phyloP scores from a whole-genome alignment of 1,140 invertebrate genomes.

The Trypoxylus dichotomus region DNA sequence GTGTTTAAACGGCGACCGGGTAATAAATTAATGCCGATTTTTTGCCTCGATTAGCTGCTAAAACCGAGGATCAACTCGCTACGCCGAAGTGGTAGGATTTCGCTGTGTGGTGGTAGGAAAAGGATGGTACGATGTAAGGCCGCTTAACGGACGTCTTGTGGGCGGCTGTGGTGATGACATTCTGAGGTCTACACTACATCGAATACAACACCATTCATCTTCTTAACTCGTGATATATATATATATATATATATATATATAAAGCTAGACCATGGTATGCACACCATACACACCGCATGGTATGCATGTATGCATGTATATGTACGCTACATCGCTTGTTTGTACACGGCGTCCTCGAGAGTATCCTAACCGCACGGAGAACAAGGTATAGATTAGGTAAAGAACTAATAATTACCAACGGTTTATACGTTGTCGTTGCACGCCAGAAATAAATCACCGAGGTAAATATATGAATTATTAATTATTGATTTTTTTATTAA shows the following conservation, averaged over 20 bases:
- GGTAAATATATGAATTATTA: constrained; percentile 26
- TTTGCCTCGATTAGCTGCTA: background rate
- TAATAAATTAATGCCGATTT: constrained; percentile 5
- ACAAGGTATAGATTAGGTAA: constrained; percentile 19
- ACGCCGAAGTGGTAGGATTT: background rate
- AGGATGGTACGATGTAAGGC: background rate
- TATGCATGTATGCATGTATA: background rate
- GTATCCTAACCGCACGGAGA: background rate
- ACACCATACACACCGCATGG: background rate
- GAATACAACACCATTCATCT: constrained; percentile 25
- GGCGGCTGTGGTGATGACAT: constrained; percentile 28
- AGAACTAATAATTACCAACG: constrained; percentile 26
- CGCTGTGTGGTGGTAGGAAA: background rate
- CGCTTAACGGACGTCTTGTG: background rate
- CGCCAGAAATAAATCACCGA: constrained; percentile 13
- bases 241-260: background rate
- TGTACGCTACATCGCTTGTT: background rate
- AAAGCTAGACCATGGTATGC: background rate
- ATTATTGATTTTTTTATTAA: constrained; percentile 28
- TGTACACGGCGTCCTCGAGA: background rate
- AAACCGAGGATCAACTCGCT: background rate
- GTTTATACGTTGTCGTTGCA: background rate
- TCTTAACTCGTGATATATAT: constrained; percentile 29
- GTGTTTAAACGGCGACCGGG: background rate
- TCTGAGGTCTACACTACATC: constrained; percentile 28